Evolutionary conservation across 2,113 vertebrate species (phyloP).

Genomic region (Podarcis cretensis): DNA sequence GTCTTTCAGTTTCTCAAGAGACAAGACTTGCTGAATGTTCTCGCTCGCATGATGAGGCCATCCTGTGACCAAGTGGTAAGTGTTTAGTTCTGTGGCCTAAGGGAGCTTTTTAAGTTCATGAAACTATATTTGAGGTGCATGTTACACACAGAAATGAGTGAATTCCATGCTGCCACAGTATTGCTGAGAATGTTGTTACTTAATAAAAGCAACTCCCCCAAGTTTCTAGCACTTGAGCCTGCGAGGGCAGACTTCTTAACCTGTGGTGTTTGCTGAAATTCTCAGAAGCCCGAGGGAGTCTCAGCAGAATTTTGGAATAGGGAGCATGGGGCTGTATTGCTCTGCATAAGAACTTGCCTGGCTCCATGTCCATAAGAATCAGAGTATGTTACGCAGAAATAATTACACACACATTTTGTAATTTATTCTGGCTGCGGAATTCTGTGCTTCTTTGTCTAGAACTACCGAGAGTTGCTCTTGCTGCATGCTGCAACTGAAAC

Average conservation of each 20-base stretch:
- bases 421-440: not conserved
- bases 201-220: not conserved
- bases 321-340: not conserved
- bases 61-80: conserved; percentile 95
- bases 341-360: not conserved
- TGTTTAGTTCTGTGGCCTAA: conserved; percentile 29
- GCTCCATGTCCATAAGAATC: not conserved
- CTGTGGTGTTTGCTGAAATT: not conserved
- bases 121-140: not conserved
- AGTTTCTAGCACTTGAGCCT: not conserved
- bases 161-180: not conserved
- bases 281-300: not conserved
- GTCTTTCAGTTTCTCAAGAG: conserved; percentile 92
- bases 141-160: not conserved
- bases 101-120: conserved; percentile 7
- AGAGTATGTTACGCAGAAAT: not conserved
- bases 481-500: not conserved
- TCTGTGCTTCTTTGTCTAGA: not conserved
- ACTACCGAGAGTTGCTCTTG: not conserved
- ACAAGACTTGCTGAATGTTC: conserved; percentile 94
- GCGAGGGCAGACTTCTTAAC: not conserved
- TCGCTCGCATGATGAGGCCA: conserved; percentile 98
- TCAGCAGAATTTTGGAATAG: not conserved
- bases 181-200: not conserved
- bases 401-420: not conserved